These are phyloP conservation scores for Phataginus tetradactyla DNA, from an alignment of 2,797 vertebrate species.

Conservation along the genomic window DNA sequence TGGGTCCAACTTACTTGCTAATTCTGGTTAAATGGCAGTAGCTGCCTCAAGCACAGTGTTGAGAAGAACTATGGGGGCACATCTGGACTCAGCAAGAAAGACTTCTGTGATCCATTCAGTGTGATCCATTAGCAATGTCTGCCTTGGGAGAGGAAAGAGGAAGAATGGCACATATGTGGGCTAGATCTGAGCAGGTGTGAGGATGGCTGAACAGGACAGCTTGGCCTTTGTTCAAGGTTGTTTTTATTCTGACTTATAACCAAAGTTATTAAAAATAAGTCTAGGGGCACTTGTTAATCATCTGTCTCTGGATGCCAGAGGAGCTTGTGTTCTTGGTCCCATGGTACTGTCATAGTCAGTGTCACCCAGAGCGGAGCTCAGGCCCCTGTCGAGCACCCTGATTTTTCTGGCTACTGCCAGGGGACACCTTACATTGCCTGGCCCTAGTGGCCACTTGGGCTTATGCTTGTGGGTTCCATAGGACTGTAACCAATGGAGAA, in stretches of 20 bases:
- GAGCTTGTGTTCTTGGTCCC: background rate
- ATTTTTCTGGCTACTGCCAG: background rate
- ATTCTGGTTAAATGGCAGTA: background rate
- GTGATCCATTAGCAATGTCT: background rate
- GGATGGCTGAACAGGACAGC: background rate
- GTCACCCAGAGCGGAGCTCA: background rate
- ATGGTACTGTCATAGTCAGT: background rate
- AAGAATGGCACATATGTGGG: background rate
- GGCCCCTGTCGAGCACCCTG: background rate
- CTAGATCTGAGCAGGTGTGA: background rate
- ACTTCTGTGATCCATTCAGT: background rate
- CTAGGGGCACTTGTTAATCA: background rate
- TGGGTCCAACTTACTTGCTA: background rate
- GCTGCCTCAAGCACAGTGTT: rapidly evolving
- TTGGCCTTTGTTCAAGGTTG: background rate
- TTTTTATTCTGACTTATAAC: background rate
- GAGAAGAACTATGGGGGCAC: background rate
- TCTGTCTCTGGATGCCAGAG: background rate
- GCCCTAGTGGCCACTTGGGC: background rate
- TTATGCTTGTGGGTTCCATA: background rate
- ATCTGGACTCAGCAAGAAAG: background rate
- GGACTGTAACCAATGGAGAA: background rate
- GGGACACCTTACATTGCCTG: background rate
- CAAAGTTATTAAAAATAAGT: background rate
- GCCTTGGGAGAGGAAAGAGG: background rate